phyloP scores from a whole-genome alignment of 2,797 vertebrate species.

The Oreonectes daqikongensis region DNA sequence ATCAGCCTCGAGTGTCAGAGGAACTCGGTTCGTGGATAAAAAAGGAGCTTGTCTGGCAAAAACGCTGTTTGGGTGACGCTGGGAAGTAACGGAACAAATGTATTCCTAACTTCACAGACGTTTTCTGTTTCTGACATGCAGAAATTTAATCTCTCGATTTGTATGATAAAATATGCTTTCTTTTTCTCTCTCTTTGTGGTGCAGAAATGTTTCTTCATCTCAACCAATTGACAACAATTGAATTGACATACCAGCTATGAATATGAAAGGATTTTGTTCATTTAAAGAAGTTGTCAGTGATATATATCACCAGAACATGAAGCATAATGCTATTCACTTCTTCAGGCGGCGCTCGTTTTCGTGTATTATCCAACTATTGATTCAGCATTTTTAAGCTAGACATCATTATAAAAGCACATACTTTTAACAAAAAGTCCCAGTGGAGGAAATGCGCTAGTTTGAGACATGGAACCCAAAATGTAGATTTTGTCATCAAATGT shows the following conservation, averaged over 20 bases:
- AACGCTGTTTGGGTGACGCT: conserved; percentile 27
- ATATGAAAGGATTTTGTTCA: conserved; percentile 5
- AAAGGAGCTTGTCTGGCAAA: conserved; percentile 15
- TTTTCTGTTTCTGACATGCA: conserved; percentile 4
- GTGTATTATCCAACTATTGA: conserved; percentile 19
- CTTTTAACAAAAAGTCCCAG: conserved; percentile 14
- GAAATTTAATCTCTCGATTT: conserved; percentile 34
- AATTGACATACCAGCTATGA: conserved; percentile 15
- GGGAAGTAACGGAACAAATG: conserved; percentile 16
- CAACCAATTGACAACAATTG: conserved; percentile 11
- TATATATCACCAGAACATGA: conserved; percentile 15
- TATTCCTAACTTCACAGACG: conserved; percentile 15
- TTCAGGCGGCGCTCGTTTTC: conserved; percentile 5
- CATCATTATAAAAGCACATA: conserved; percentile 35
- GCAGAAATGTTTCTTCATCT: background rate
- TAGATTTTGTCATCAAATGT: conserved; percentile 45
- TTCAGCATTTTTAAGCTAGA: conserved; percentile 20
- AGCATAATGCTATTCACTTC: conserved; percentile 24
- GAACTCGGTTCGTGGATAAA: conserved; percentile 6
- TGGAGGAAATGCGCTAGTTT: conserved; percentile 33
- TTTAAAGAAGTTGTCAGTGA: conserved; percentile 26
- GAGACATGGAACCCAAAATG: background rate
- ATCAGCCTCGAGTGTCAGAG: conserved; percentile 60
- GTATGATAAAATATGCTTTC: conserved; percentile 38
- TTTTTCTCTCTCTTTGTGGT: background rate